Evolutionary conservation across 2,797 vertebrate species (phyloP).

Genomic region (Orestias chungarensis): DNA sequence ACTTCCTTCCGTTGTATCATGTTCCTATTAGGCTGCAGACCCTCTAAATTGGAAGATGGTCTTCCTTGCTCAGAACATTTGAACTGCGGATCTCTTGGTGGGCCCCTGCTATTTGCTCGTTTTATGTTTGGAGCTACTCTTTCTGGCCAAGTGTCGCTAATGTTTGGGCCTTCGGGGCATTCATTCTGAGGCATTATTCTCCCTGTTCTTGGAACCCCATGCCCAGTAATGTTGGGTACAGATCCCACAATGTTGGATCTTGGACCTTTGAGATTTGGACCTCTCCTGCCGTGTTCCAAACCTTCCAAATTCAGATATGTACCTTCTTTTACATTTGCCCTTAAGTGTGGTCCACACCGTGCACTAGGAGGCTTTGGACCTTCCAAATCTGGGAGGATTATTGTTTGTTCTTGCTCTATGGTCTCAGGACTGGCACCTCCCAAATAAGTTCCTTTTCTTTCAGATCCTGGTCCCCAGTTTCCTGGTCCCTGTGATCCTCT

Average conservation of each 20-base stretch:
- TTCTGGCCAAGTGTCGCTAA: slow-evolving; percentile 35
- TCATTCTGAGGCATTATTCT: slow-evolving; percentile 20
- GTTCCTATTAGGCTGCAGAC: slow-evolving; percentile 20
- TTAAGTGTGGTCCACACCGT: slow-evolving; percentile 21
- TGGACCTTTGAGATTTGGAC: slow-evolving; percentile 20
- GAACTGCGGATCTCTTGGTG: slow-evolving; percentile 20
- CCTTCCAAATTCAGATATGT: slow-evolving; percentile 24
- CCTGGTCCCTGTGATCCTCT: slow-evolving; percentile 10
- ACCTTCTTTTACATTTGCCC: slow-evolving; percentile 27
- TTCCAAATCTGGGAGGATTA: background rate
- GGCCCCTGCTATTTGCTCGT: background rate
- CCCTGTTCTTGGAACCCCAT: slow-evolving; percentile 21
- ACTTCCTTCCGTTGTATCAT: slow-evolving; percentile 6
- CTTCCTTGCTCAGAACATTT: slow-evolving; percentile 18
- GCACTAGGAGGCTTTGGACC: slow-evolving; percentile 7
- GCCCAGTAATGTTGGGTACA: slow-evolving; percentile 22
- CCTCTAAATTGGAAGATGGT: slow-evolving; percentile 14
- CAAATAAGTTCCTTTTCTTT: slow-evolving; percentile 30
- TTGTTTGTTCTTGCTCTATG: slow-evolving; percentile 28
- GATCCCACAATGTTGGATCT: slow-evolving; percentile 9
- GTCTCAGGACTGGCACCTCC: slow-evolving; percentile 12
- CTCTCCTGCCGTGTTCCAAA: slow-evolving; percentile 16
- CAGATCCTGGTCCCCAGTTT: slow-evolving; percentile 13
- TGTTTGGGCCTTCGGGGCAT: slow-evolving; percentile 15
- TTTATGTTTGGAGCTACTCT: slow-evolving; percentile 23